Base-by-base conservation (phyloP, 2,113 vertebrate genomes). In the Hucho hucho region DNA sequence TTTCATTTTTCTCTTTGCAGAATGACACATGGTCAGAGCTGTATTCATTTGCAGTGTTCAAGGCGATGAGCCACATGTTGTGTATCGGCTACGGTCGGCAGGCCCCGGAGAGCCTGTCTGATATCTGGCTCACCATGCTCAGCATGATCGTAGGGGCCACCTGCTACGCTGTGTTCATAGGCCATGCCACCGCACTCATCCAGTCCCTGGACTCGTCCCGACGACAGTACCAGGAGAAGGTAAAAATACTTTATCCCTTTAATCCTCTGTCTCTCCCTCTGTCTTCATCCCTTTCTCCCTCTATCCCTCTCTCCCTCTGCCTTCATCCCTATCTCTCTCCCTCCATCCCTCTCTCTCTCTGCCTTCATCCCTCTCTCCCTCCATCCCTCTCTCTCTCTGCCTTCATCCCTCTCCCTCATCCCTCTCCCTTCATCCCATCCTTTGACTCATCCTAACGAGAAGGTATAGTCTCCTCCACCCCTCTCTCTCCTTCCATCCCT, bases 21-120 rank as follows among this genome's bases (percentile, higher is more conserved):
- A 99, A 99, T 0, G 94, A 99, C 83, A 97, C 97, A 0, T 98
- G 97, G 97, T 96, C 97, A 1, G 97, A 99, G 89, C 93, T 97
- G 1, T 99, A 98, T 86, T 99, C 97, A 81, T 98, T 97, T 2
- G 97, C 97, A 0, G 94, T 98, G 66, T 99, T 98, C 93, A 99
- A 98, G 87, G 97, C 97, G 14, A 98, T 99, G 97, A 99, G 97
- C 87, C 97, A 98, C 94, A 99, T 99, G 97, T 90, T 99, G 61
- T 99, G 97, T 89, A 99, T 99, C 1, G 97, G 97, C 53, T 98
- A 98, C 0, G 97, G 97, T 64, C 93, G 96, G 7, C 97, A 99
- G 89, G 97, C 97, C 0, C 97, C 97, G 0, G 96, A 98, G 86
- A 96, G 97, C 91, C 96, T 98, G 87, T 96, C 97, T 0, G 97